A percentile compares a stretch with the other conserved stretches of the same genome.
phyloP scores from a whole-genome alignment of 2,888 invertebrate genomes.

The Ernsta delagoae region DNA sequence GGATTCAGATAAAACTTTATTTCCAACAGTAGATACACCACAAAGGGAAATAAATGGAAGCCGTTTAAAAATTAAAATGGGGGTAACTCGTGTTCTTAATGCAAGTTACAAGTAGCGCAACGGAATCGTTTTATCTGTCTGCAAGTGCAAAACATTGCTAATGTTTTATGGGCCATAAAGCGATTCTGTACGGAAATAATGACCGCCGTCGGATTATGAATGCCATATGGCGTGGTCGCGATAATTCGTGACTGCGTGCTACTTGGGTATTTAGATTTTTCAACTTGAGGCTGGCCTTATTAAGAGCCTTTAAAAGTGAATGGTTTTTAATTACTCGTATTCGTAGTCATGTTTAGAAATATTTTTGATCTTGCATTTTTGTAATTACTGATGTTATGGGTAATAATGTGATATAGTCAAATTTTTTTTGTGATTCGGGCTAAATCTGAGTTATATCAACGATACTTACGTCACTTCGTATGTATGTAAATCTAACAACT shows the following conservation, averaged over 20 bases:
- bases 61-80: conserved; percentile 7
- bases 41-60: conserved; percentile 3
- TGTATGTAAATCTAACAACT: not conserved
- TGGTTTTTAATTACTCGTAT: too few relatives aligned
- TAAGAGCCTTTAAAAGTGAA: too few relatives aligned
- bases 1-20: not conserved
- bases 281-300: not conserved
- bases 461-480: too few relatives aligned
- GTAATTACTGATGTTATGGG: too few relatives aligned
- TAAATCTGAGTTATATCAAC: too few relatives aligned
- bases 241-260: not conserved
- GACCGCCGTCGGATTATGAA: conserved; percentile 38
- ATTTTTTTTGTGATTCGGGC: too few relatives aligned
- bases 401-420: too few relatives aligned
- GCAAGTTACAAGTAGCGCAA: conserved; percentile 14
- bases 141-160: conserved; percentile 27
- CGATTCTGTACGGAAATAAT: conserved; percentile 39
- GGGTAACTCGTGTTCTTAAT: conserved; percentile 9
- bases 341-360: too few relatives aligned
- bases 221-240: conserved; percentile 13
- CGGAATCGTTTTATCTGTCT: conserved; percentile 15
- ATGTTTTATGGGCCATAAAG: conserved; percentile 40
- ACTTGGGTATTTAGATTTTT: not conserved
- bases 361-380: too few relatives aligned
- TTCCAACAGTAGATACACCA: not conserved